Conservation (phyloP, 1,140 invertebrate genomes). For the Bombus waltoni region DNA sequence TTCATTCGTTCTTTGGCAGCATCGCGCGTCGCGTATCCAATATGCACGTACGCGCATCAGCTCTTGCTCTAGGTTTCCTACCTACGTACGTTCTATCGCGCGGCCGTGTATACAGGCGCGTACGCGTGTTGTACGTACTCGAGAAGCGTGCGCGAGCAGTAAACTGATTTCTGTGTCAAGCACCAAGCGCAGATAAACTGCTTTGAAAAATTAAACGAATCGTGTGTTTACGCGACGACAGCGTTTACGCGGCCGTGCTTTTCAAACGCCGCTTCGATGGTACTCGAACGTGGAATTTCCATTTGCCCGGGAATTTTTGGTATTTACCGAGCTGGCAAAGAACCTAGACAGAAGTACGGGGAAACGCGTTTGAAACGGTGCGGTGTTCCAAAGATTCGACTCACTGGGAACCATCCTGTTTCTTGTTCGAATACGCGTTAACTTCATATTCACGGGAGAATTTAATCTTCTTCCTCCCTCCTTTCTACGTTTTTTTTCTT, state of each 20-base stretch:
- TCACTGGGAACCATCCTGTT: not conserved
- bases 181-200: slow-evolving; percentile 33
- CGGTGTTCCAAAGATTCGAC: not conserved
- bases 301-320: slow-evolving; percentile 11
- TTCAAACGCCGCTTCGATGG: slow-evolving; percentile 27
- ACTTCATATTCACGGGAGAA: slow-evolving; percentile 20
- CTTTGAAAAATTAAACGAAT: slow-evolving; percentile 54
- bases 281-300: slow-evolving; percentile 33
- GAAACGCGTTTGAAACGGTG: not conserved
- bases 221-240: slow-evolving; percentile 43
- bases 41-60: not conserved
- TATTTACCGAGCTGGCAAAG: slow-evolving; percentile 23
- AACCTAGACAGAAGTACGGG: not conserved
- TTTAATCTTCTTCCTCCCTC: not conserved
- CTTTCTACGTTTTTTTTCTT: not conserved
- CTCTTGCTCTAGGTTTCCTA: not conserved
- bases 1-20: slow-evolving; percentile 5
- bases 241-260: slow-evolving; percentile 23
- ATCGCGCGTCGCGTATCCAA: not conserved
- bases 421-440: not conserved
- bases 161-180: slow-evolving; percentile 51
- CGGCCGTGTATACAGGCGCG: not conserved
- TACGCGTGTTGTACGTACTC: too few species aligned
- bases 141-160: not conserved
- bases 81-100: not conserved